Conservation (phyloP, 2,888 invertebrate genomes). For the Erebia epiphron region DNA sequence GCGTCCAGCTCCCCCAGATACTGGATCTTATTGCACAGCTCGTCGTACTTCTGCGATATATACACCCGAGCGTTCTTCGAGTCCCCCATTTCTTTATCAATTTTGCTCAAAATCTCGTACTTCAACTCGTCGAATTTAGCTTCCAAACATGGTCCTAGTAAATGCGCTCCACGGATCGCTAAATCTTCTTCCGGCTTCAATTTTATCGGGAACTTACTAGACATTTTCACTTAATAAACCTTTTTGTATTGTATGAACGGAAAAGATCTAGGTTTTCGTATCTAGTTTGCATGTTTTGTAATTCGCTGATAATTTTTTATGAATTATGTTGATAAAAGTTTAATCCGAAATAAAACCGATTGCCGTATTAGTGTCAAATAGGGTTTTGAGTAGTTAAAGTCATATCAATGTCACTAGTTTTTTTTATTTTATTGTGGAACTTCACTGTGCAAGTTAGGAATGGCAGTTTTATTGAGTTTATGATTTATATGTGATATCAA, state of each 20-base stretch:
- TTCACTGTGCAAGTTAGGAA: not conserved
- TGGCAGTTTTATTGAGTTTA: not conserved
- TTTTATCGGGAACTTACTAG: slow-evolving; percentile 43
- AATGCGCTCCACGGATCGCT: slow-evolving; percentile 54
- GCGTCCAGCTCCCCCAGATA: slow-evolving; percentile 68
- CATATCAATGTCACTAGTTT: not conserved
- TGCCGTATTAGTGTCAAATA: not conserved
- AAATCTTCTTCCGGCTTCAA: slow-evolving; percentile 51
- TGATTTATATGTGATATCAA: too few species aligned
- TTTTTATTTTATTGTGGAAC: not conserved
- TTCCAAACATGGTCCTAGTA: slow-evolving; percentile 61
- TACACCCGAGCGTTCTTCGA: slow-evolving; percentile 58
- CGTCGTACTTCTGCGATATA: slow-evolving; percentile 71
- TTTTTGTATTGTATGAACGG: slow-evolving; percentile 43
- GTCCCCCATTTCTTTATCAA: slow-evolving; percentile 67
- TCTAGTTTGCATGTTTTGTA: slow-evolving; percentile 34
- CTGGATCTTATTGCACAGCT: slow-evolving; percentile 68
- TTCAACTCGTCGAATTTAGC: slow-evolving; percentile 75
- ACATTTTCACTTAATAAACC: slow-evolving; percentile 32
- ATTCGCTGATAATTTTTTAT: slow-evolving; percentile 1
- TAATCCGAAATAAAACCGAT: not conserved
- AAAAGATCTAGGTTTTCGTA: slow-evolving; percentile 59
- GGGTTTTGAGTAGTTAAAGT: not conserved
- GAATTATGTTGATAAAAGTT: not conserved
- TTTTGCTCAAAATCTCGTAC: slow-evolving; percentile 64